Percentiles rank a stretch among this genome's conserved stretches.
Evolutionary conservation across 2,888 invertebrate species (phyloP).

Genomic region (Kuschelorhynchus macadamiae): DNA sequence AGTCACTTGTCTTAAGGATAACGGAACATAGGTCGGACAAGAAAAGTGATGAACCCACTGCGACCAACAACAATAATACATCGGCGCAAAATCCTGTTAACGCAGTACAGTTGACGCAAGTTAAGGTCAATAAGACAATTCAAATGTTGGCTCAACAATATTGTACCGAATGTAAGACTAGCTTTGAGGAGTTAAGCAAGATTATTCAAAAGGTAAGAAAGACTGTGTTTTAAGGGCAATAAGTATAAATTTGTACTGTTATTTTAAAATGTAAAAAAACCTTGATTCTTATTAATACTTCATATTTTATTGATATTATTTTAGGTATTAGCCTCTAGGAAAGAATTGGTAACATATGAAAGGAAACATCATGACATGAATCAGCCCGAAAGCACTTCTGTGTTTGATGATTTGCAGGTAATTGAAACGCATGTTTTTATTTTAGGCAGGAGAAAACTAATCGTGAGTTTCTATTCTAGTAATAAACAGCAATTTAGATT

Average conservation of each 20-base stretch:
- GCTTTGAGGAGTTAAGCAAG: constrained; percentile 94
- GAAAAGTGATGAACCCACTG: constrained; percentile 69
- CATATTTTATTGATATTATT: too few relatives aligned
- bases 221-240: too few relatives aligned
- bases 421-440: neutral
- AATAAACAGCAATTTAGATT: too few relatives aligned
- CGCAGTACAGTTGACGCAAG: constrained; percentile 63
- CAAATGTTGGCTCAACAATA: constrained; percentile 95
- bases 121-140: constrained; percentile 89
- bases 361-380: constrained; percentile 81
- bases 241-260: neutral
- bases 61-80: constrained; percentile 54
- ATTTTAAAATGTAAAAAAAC: too few relatives aligned
- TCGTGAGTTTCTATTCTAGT: too few relatives aligned
- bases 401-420: constrained; percentile 61
- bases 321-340: constrained; percentile 81
- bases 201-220: constrained; percentile 84
- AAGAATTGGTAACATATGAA: constrained; percentile 93
- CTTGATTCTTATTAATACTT: too few relatives aligned
- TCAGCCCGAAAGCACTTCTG: constrained; percentile 64
- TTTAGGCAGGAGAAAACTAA: constrained; percentile 35
- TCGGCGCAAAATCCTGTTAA: constrained; percentile 53
- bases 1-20: constrained; percentile 87
- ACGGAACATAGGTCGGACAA: constrained; percentile 88
- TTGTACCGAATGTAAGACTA: constrained; percentile 93